Evolutionary conservation across 2,113 vertebrate species (phyloP), one percentile per base, ranked within the genome.

Genomic region (Morone chrysops): DNA sequence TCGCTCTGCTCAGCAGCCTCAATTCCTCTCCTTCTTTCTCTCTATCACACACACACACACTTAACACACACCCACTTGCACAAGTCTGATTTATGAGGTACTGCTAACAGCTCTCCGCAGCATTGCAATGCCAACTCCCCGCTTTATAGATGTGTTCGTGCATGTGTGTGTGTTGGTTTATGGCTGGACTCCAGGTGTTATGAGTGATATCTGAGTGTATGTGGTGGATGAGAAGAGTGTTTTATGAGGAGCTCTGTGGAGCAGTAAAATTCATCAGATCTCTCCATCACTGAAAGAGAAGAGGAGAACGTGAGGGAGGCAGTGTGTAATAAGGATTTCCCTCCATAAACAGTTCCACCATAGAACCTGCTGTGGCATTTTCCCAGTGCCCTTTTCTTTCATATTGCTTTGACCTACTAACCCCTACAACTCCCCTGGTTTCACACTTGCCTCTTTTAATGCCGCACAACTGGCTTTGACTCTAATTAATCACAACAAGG

Each of bases 151-250:
- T 89, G 81, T 84, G 75, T 50, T 54, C 8, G 65, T 78, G 66
- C 13, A 31, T 25, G 84, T 54, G 87, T 79, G 50, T 72, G 76
- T 53, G 62, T 53, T 56, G 60, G 72, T 84, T 92, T 85, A 84
- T 94, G 93, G 88, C 90, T 72, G 67, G 72, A 87, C 81, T 93
- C 89, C 91, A 90, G 88, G 91, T 92, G 90, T 92, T 93, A 93
- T 91, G 90, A 93, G 81, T 89, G 93, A 94, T 92, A 92, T 92
- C 82, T 87, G 86, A 81, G 83, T 85, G 85, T 87, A 81, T 82
- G 90, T 84, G 87, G 83, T 79, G 84, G 88, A 92, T 86, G 89
- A 89, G 87, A 69, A 68, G 67, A 83, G 75, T 81, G 86, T 91
- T 94, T 94, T 94, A 94, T 90, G 70, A 85, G 89, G 75, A 84